phyloP scores from a whole-genome alignment of 2,888 invertebrate genomes.

The Rhagonycha lutea region DNA sequence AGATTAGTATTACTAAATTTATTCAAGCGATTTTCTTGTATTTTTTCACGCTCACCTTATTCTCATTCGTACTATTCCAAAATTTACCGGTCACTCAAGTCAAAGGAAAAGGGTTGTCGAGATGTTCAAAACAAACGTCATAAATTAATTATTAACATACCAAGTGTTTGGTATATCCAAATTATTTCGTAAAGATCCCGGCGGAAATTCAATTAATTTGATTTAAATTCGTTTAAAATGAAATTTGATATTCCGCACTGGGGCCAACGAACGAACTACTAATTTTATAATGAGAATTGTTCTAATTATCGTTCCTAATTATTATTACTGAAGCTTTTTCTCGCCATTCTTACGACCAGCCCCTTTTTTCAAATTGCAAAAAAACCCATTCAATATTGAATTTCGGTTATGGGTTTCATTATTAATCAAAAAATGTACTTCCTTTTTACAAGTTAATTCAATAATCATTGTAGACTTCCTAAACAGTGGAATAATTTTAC shows the following conservation, averaged over 20 bases:
- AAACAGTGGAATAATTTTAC: no score
- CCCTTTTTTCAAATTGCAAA: no score
- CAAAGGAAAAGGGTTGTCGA: background rate
- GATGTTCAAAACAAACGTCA: background rate
- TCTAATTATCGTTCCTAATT: background rate
- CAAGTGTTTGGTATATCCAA: background rate
- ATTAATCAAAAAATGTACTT: no score
- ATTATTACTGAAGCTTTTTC: no score
- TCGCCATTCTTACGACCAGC: no score
- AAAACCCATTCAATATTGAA: no score
- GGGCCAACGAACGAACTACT: background rate
- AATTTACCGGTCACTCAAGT: background rate
- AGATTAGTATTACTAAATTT: background rate
- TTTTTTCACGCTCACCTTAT: background rate
- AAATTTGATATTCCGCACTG: background rate
- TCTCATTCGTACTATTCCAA: background rate
- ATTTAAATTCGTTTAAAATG: background rate
- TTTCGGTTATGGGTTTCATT: no score
- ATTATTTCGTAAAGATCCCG: background rate
- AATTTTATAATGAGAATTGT: background rate
- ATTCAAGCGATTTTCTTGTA: background rate
- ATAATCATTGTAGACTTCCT: no score
- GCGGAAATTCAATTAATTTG: background rate
- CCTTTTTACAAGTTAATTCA: no score
- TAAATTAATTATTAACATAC: background rate